Conservation (phyloP, 1,140 invertebrate genomes). For the Lepidurus apus region DNA sequence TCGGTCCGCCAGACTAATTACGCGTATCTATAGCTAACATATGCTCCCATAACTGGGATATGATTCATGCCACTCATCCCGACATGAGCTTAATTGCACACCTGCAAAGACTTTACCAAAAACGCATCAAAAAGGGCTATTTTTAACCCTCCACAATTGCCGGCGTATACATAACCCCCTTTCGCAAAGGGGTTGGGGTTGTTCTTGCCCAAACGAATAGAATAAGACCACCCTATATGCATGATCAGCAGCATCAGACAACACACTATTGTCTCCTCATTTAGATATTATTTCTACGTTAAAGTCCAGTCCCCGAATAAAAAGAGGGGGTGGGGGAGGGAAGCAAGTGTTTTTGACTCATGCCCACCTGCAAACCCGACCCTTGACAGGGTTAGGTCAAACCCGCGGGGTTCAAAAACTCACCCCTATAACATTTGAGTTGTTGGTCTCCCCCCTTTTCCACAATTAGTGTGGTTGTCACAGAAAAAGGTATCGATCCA, state of each 20-base stretch:
- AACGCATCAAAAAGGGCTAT: not conserved
- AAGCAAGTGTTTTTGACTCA: slow-evolving; percentile 12
- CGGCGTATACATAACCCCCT: not conserved
- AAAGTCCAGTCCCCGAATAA: not conserved
- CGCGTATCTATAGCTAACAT: not conserved
- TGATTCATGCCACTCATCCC: slow-evolving; percentile 9
- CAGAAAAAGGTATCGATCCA: slow-evolving; percentile 19
- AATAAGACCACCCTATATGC: slow-evolving; percentile 6
- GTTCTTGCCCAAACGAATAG: not conserved
- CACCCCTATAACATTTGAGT: not conserved
- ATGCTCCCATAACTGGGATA: not conserved
- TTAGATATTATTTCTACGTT: slow-evolving; percentile 12
- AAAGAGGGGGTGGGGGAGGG: not conserved
- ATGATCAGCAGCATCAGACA: slow-evolving; percentile 9
- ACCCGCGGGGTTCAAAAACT: not conserved
- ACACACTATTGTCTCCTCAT: slow-evolving; percentile 16
- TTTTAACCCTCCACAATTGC: not conserved
- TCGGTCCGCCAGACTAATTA: not conserved
- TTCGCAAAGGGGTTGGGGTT: not conserved
- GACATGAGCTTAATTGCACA: not conserved
- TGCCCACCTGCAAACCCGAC: slow-evolving; percentile 4
- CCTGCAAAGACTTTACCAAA: not conserved
- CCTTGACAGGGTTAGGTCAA: slow-evolving; percentile 11
- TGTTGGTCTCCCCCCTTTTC: not conserved
- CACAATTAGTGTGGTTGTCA: slow-evolving; percentile 19